phyloP scores from a whole-genome alignment of 2,797 vertebrate species.

The Myioborus miniatus region DNA sequence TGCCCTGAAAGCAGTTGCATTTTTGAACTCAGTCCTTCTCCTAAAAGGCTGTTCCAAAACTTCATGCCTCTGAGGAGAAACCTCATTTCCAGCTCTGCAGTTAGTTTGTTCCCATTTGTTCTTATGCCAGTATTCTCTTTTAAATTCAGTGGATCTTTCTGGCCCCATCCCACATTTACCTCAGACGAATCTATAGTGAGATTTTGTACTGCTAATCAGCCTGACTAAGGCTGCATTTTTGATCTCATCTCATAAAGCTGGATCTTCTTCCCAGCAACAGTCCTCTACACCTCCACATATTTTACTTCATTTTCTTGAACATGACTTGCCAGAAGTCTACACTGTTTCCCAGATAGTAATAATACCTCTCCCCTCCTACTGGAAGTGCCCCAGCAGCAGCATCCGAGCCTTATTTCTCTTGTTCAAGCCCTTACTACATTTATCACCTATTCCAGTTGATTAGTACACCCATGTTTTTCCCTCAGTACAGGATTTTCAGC shows the following conservation, averaged over 20 bases:
- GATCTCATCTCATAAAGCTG: not conserved
- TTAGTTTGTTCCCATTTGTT: slow-evolving; percentile 19
- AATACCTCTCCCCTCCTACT: not conserved
- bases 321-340: not conserved
- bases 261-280: not conserved
- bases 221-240: not conserved
- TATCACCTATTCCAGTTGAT: not conserved
- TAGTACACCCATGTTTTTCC: not conserved
- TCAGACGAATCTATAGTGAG: not conserved
- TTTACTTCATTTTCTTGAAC: not conserved
- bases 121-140: slow-evolving; percentile 16
- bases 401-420: not conserved
- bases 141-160: not conserved
- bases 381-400: not conserved
- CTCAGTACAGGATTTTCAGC: not conserved
- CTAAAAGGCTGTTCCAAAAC: not conserved
- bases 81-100: slow-evolving; percentile 15
- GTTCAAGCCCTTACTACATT: not conserved
- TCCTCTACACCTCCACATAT: not conserved
- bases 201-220: not conserved
- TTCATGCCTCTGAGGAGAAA: slow-evolving; percentile 13
- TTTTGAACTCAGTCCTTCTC: not conserved
- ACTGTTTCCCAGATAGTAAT: not conserved
- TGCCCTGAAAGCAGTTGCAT: not conserved
- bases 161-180: not conserved